Percentiles rank a stretch among this genome's conserved stretches.
Evolutionary conservation across 2,888 invertebrate species (phyloP).

Genomic region (Aplocera efformata): DNA sequence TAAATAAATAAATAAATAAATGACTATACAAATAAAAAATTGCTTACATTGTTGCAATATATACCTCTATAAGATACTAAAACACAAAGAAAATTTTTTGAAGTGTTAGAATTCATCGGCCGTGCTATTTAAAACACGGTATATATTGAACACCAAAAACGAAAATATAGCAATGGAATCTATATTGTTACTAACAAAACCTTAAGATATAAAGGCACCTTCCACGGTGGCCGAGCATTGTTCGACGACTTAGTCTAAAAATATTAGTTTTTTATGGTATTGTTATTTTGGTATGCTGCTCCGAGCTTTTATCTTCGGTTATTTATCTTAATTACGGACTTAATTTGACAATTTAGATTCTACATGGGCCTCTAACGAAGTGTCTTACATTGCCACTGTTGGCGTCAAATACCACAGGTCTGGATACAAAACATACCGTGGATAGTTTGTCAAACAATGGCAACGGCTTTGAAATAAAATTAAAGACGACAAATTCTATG

Average conservation of each 20-base stretch:
- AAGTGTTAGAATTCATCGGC: no score
- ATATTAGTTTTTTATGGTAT: constrained; percentile 44
- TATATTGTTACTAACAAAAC: constrained; percentile 22
- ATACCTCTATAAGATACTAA: no score
- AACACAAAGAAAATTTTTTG: no score
- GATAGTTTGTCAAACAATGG: constrained; percentile 72
- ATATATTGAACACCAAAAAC: no score
- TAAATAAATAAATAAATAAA: no score
- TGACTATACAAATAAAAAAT: no score
- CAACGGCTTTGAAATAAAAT: constrained; percentile 39
- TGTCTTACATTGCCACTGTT: constrained; percentile 68
- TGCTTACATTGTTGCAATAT: no score
- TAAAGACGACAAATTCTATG: constrained; percentile 53
- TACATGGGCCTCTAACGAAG: constrained; percentile 55
- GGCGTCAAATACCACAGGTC: constrained; percentile 70
- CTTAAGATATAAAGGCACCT: constrained; percentile 28
- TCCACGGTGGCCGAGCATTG: constrained; percentile 25
- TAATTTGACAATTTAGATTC: constrained; percentile 72
- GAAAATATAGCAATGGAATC: constrained; percentile 13
- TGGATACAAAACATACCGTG: constrained; percentile 56
- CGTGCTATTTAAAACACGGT: no score
- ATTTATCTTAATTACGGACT: constrained; percentile 75
- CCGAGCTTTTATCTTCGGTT: constrained; percentile 59
- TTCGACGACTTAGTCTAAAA: constrained; percentile 24
- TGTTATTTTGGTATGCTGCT: constrained; percentile 58